These are phyloP conservation scores for Glaucidium brasilianum DNA, from an alignment of 2,113 vertebrate species.

Conservation along the genomic window DNA sequence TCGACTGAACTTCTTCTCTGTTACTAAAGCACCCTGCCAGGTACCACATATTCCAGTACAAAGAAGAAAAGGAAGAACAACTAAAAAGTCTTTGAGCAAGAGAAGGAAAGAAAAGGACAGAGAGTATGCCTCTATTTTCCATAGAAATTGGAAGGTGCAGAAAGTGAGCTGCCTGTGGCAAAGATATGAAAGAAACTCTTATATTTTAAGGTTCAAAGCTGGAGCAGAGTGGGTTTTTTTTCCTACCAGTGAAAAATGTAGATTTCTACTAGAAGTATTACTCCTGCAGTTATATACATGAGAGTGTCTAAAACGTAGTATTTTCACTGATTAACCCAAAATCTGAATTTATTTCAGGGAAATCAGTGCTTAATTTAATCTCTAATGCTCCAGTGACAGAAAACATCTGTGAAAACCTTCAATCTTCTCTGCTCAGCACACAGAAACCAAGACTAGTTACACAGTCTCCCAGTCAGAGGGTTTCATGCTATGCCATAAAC, in stretches of 20 bases:
- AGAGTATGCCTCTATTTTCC: neutral
- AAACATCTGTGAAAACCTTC: neutral
- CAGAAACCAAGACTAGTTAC: neutral
- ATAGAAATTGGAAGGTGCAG: neutral
- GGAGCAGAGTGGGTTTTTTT: neutral
- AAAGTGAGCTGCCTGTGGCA: neutral
- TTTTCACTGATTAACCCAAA: neutral
- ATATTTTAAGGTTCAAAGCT: neutral
- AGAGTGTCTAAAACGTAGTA: neutral
- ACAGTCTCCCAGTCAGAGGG: neutral
- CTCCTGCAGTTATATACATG: neutral
- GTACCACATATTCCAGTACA: neutral
- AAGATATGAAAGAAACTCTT: neutral
- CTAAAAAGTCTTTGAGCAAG: neutral
- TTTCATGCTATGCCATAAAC: accelerated
- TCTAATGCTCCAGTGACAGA: neutral
- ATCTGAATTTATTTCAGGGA: neutral
- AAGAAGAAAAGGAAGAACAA: neutral
- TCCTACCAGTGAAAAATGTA: neutral
- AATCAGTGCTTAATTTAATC: neutral
- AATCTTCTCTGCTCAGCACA: neutral
- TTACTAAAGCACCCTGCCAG: neutral
- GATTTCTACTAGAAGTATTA: neutral
- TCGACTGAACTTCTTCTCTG: neutral
- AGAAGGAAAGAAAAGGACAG: neutral